Percentiles rank a stretch among this genome's conserved stretches.
phyloP scores from a whole-genome alignment of 1,140 invertebrate species.

The Pachypeltis micranthus region DNA sequence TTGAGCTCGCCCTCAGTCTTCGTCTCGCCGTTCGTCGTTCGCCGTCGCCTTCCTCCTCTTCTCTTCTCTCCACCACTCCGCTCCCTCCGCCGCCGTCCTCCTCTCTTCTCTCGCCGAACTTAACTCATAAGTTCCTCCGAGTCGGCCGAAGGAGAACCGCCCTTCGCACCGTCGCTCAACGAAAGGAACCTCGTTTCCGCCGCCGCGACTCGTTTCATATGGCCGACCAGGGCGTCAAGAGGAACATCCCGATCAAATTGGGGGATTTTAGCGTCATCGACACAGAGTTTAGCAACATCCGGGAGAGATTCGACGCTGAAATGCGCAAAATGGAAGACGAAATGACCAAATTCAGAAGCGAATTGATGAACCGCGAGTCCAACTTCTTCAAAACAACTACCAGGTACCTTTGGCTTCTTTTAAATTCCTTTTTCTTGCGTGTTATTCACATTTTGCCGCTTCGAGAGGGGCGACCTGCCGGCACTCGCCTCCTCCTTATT shows the following conservation, averaged over 20 bases:
- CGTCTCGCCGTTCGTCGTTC: neutral
- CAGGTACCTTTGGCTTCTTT: constrained; percentile 43
- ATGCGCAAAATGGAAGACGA: constrained; percentile 98
- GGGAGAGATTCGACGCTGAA: constrained; percentile 89
- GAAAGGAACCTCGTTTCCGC: neutral
- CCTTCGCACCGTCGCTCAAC: neutral
- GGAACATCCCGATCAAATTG: constrained; percentile 85
- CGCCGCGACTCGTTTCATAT: constrained; percentile 22
- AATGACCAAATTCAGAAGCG: constrained; percentile 89
- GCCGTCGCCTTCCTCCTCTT: neutral
- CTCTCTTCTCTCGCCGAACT: neutral
- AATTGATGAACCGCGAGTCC: constrained; percentile 82
- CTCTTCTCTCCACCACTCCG: neutral
- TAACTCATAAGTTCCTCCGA: neutral
- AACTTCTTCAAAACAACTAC: constrained; percentile 80
- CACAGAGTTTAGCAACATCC: constrained; percentile 89
- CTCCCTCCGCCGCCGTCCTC: neutral
- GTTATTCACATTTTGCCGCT: too few relatives aligned
- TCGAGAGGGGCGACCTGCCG: too few relatives aligned
- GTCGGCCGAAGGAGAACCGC: neutral
- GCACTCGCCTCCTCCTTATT: too few relatives aligned
- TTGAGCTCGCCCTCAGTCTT: neutral
- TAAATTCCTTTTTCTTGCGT: neutral
- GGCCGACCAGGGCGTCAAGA: constrained; percentile 49
- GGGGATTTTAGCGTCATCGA: constrained; percentile 92